Percentiles rank a stretch among this genome's conserved stretches.
These are phyloP conservation scores for Embiotoca jacksoni DNA, from an alignment of 2,113 vertebrate species.

Conservation along the genomic window DNA sequence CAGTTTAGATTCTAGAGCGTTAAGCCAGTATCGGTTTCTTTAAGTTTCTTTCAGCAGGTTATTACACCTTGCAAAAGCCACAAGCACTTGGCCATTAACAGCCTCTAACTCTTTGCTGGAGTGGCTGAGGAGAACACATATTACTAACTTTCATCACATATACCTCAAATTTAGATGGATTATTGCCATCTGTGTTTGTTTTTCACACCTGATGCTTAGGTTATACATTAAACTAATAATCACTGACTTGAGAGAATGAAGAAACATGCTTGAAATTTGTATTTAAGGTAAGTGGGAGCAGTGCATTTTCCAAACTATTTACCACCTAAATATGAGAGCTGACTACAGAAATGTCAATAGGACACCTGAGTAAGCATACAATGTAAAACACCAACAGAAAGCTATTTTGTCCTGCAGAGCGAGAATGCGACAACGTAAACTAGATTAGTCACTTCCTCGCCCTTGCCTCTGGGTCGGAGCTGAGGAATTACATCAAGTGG, in stretches of 20 bases:
- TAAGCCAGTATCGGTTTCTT: too few species aligned
- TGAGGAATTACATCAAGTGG: constrained; percentile 3
- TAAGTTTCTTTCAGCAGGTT: constrained; percentile 9
- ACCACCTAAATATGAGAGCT: neutral
- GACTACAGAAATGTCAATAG: neutral
- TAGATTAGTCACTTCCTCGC: constrained; percentile 23
- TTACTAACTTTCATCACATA: constrained; percentile 1
- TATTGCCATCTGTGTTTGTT: neutral
- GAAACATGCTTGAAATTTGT: too few species aligned
- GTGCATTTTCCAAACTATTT: neutral
- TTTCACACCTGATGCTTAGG: neutral
- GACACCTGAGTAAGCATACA: neutral
- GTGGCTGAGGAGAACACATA: neutral
- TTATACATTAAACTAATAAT: neutral
- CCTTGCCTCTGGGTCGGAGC: constrained; percentile 8
- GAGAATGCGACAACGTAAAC: constrained; percentile 11
- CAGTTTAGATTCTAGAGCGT: neutral
- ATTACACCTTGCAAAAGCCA: constrained; percentile 7
- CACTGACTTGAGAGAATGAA: too few species aligned
- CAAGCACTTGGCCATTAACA: constrained; percentile 21
- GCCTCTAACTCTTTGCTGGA: neutral
- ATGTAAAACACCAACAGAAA: neutral
- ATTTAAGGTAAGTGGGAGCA: too few species aligned
- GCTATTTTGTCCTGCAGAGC: constrained; percentile 6
- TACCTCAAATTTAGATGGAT: constrained; percentile 9